phyloP scores from a whole-genome alignment of 2,888 invertebrate species.

The Drosophila emarginata region DNA sequence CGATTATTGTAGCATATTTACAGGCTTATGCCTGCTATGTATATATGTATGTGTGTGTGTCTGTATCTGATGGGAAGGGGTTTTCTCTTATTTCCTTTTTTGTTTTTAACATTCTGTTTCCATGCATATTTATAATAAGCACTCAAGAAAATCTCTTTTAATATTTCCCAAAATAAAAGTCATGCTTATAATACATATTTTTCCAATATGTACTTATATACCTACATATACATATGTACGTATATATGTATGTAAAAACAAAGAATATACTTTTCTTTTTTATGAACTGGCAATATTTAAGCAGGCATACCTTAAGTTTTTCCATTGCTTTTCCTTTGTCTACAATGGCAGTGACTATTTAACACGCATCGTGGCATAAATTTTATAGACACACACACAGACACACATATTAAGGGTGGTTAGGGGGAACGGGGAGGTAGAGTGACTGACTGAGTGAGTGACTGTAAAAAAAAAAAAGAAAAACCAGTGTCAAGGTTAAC shows the following conservation, averaged over 20 bases:
- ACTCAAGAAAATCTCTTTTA: neutral
- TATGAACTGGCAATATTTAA: conserved; percentile 37
- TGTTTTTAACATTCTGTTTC: conserved; percentile 5
- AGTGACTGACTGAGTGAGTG: conserved; percentile 12
- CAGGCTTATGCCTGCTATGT: conserved; percentile 43
- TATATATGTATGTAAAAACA: neutral
- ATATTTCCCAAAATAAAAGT: conserved; percentile 31
- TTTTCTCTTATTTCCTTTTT: conserved; percentile 30
- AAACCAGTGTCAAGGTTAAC: conserved; percentile 83
- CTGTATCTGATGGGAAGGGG: too few relatives aligned
- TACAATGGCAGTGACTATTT: conserved; percentile 69
- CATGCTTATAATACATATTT: conserved; percentile 52
- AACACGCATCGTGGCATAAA: conserved; percentile 70
- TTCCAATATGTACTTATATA: conserved; percentile 14
- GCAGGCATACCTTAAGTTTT: conserved; percentile 39
- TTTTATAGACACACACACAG: conserved; percentile 48
- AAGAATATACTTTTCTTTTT: conserved; percentile 29
- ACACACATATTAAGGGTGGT: conserved; percentile 2
- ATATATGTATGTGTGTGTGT: conserved; percentile 15
- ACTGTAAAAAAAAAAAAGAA: conserved; percentile 68
- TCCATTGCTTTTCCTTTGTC: conserved; percentile 30
- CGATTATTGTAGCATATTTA: conserved; percentile 75
- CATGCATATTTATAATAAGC: neutral
- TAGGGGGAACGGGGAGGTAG: too few relatives aligned
- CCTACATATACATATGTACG: conserved; percentile 27